Evolutionary conservation across 1,140 invertebrate species (phyloP).

Genomic region (Spodoptera litura): DNA sequence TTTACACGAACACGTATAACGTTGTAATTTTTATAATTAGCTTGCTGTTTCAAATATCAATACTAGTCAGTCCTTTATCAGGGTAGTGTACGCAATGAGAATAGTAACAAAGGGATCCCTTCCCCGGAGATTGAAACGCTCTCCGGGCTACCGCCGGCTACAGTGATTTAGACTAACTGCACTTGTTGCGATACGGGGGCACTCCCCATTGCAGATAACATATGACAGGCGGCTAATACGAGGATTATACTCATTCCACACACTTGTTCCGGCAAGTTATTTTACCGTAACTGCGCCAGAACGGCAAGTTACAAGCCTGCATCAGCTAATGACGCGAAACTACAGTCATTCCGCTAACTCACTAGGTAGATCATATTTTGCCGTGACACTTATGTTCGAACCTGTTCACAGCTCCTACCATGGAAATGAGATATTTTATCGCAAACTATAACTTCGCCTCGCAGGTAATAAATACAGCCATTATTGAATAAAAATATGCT

Average conservation of each 20-base stretch:
- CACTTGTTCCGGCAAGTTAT: constrained; percentile 56
- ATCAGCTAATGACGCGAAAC: constrained; percentile 31
- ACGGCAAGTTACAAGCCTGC: constrained; percentile 5
- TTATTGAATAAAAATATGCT: constrained; percentile 58
- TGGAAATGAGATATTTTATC: constrained; percentile 51
- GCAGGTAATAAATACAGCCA: constrained; percentile 56
- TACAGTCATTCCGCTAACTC: constrained; percentile 36
- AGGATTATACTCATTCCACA: constrained; percentile 66
- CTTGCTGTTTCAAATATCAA: constrained; percentile 30
- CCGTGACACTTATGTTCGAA: constrained; percentile 40
- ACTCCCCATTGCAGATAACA: constrained; percentile 58
- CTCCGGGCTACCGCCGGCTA: constrained; percentile 61
- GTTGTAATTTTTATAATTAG: not conserved
- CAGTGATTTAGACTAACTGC: constrained; percentile 83
- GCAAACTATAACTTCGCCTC: constrained; percentile 50
- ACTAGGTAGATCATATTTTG: constrained; percentile 23
- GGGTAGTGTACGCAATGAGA: constrained; percentile 52
- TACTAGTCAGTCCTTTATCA: constrained; percentile 49
- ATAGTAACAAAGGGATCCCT: constrained; percentile 71
- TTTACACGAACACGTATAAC: too few species aligned
- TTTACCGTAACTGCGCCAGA: constrained; percentile 25
- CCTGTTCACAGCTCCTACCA: constrained; percentile 50
- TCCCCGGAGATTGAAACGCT: constrained; percentile 75
- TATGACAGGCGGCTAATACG: constrained; percentile 75
- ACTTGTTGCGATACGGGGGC: constrained; percentile 74